These are phyloP conservation scores for Cynocephalus volans DNA, from an alignment of 2,113 vertebrate species.

Conservation along the genomic window DNA sequence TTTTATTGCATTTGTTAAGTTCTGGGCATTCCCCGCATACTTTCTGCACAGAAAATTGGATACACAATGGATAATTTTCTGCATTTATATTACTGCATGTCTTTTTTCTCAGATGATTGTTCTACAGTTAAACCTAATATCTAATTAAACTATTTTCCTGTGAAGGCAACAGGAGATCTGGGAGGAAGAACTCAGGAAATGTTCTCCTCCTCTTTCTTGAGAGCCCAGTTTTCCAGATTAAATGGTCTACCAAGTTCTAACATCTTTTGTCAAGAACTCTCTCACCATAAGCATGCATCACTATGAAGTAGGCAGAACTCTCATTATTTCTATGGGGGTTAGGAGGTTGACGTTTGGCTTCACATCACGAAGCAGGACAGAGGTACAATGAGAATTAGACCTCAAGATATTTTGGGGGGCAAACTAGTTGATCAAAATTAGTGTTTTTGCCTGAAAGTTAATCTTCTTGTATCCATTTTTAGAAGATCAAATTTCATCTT, in stretches of 20 bases:
- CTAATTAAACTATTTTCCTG: background rate
- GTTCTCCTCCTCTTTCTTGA: background rate
- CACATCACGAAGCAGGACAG: background rate
- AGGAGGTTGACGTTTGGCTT: background rate
- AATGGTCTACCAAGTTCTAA: background rate
- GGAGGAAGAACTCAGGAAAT: background rate
- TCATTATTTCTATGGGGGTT: background rate
- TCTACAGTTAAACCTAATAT: background rate
- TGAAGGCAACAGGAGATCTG: background rate
- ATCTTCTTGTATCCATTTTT: slow-evolving; percentile 23
- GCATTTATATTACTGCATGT: background rate
- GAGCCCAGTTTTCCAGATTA: background rate
- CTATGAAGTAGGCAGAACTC: background rate
- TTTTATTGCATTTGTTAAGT: background rate
- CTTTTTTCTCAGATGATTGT: background rate
- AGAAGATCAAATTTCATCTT: slow-evolving; percentile 32
- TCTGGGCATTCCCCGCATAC: background rate
- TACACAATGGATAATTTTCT: background rate
- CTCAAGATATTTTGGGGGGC: background rate
- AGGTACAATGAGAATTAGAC: background rate
- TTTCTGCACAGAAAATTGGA: background rate
- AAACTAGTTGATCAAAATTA: background rate
- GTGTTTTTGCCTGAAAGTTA: slow-evolving; percentile 13
- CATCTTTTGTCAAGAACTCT: background rate
- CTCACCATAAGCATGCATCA: background rate